Conservation (phyloP, 2,888 invertebrate species). For the Steinernema scapterisci region DNA sequence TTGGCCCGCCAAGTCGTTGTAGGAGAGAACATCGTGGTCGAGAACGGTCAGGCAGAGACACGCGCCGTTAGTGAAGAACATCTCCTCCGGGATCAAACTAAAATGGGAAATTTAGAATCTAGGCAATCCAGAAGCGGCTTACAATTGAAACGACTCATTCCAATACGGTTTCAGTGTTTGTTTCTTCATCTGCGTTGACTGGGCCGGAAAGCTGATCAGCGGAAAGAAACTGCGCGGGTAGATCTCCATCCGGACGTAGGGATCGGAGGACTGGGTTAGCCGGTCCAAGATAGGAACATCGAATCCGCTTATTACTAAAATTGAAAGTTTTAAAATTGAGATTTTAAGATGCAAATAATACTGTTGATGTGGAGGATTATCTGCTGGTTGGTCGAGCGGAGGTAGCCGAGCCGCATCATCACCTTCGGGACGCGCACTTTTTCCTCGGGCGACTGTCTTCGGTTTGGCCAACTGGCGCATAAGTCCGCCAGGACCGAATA, state of each 20-base stretch:
- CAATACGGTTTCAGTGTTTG: conserved; percentile 54
- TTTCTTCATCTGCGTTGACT: conserved; percentile 53
- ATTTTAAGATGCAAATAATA: not conserved
- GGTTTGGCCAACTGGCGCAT: conserved; percentile 35
- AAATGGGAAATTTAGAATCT: conserved; percentile 18
- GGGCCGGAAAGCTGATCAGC: conserved; percentile 45
- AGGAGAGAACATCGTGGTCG: conserved; percentile 54
- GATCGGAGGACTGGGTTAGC: conserved; percentile 49
- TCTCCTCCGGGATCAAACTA: conserved; percentile 52
- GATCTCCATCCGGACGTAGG: conserved; percentile 60
- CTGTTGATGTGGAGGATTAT: conserved; percentile 45
- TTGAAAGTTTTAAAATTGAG: not conserved
- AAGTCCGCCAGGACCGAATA: conserved; percentile 42
- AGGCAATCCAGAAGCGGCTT: not conserved
- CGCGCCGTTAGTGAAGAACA: conserved; percentile 57
- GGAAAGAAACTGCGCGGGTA: conserved; percentile 55
- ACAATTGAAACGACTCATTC: conserved; percentile 55
- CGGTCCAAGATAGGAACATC: conserved; percentile 44
- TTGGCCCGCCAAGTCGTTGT: conserved; percentile 46
- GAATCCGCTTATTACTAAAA: conserved; percentile 44
- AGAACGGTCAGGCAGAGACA: conserved; percentile 55
- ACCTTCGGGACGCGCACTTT: conserved; percentile 37
- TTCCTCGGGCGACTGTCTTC: conserved; percentile 24
- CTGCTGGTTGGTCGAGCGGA: conserved; percentile 43
- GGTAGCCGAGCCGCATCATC: conserved; percentile 39